Evolutionary conservation across 2,888 invertebrate genomes (phyloP).

Genomic region (Netelia inedita): DNA sequence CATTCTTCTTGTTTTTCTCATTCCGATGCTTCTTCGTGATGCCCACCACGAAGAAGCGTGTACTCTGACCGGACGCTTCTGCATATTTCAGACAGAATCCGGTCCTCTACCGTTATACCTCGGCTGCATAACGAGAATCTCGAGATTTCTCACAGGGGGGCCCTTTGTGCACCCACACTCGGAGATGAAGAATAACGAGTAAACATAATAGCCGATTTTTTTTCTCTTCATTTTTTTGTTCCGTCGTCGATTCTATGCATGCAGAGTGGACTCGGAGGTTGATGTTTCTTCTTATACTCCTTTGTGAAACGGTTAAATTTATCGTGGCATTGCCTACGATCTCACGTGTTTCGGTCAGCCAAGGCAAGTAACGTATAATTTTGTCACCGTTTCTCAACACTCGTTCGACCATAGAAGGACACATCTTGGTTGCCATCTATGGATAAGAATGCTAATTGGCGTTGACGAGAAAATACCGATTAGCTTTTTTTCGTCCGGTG

Average conservation of each 20-base stretch:
- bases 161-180: constrained; percentile 15
- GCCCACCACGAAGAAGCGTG: constrained; percentile 58
- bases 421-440: no score
- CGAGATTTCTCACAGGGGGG: constrained; percentile 61
- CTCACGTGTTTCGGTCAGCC: no score
- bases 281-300: no score
- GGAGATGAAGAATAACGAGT: constrained; percentile 2
- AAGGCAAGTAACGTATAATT: no score
- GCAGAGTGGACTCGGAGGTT: not conserved
- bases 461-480: no score
- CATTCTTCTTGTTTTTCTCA: constrained; percentile 16
- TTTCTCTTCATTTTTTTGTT: not conserved
- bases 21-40: constrained; percentile 38
- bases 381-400: no score
- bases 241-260: not conserved
- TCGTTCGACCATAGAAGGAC: no score
- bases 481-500: no score
- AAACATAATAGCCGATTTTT: not conserved
- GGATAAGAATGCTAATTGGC: no score
- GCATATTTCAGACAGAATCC: constrained; percentile 70
- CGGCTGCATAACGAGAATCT: constrained; percentile 35
- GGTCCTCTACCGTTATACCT: constrained; percentile 67
- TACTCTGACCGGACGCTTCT: constrained; percentile 66
- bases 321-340: no score
- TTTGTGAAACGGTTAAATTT: no score